Evolutionary conservation across 23 tunicate species (phyloP).

Genomic region (Trididemnum nubilum): DNA sequence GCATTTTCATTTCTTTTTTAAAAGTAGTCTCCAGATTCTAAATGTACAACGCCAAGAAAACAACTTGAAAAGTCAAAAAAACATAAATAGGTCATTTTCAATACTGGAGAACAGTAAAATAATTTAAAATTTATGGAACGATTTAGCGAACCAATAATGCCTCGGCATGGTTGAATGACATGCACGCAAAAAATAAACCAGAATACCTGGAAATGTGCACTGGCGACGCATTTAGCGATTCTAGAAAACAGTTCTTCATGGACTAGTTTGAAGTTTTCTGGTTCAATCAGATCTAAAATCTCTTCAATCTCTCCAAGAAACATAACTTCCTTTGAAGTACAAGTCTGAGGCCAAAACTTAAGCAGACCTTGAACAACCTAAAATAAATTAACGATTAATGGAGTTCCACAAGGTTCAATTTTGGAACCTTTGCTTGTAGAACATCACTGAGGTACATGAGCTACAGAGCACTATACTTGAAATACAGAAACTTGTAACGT

Average conservation of each 20-base stretch:
- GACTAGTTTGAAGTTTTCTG: conserved; percentile 63
- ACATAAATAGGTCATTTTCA: too few species aligned
- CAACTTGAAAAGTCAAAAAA: too few species aligned
- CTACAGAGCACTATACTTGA: too few species aligned
- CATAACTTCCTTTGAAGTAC: conserved; percentile 96
- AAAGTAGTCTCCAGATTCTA: too few species aligned
- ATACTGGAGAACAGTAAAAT: too few species aligned
- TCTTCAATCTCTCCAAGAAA: conserved; percentile 95
- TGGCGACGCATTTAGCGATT: conserved; percentile 83
- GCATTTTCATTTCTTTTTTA: too few species aligned
- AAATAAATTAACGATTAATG: background rate
- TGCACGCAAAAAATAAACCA: too few species aligned
- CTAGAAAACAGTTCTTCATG: conserved; percentile 57
- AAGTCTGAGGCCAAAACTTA: conserved; percentile 97
- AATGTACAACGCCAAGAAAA: too few species aligned
- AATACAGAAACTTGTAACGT: too few species aligned
- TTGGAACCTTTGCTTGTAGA: background rate
- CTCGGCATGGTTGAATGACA: too few species aligned
- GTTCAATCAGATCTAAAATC: conserved; percentile 90
- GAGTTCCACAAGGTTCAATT: background rate
- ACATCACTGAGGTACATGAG: background rate
- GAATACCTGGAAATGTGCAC: conserved; percentile 96
- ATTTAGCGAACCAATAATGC: too few species aligned
- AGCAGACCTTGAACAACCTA: conserved; percentile 85
- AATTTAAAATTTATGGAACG: too few species aligned